phyloP scores from a whole-genome alignment of 2,888 invertebrate species.

The Megalurothrips usitatus region DNA sequence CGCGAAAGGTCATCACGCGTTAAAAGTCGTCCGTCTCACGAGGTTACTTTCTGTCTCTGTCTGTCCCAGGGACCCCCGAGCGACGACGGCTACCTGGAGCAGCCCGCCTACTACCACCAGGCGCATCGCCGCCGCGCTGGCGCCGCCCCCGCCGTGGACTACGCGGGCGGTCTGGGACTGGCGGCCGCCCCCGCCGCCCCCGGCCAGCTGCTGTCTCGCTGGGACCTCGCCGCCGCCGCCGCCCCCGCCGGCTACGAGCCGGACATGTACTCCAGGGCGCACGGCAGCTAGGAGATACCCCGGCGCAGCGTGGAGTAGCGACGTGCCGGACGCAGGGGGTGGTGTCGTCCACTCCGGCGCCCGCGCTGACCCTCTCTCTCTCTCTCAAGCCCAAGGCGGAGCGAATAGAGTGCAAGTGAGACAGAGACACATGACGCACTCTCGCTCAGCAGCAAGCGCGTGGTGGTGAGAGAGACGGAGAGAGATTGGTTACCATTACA shows the following conservation, averaged over 20 bases:
- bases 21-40: too few relatives aligned
- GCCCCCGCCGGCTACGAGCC: background rate
- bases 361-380: too few relatives aligned
- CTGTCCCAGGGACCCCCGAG: background rate
- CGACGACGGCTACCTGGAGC: slow-evolving; percentile 1
- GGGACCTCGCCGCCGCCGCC: slow-evolving; percentile 2
- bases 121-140: background rate
- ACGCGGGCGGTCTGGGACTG: background rate
- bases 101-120: background rate
- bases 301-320: too few relatives aligned
- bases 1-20: background rate
- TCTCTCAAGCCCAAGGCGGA: too few relatives aligned
- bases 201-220: background rate
- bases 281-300: background rate
- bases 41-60: background rate
- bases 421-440: too few relatives aligned
- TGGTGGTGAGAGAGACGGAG: background rate
- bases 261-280: background rate
- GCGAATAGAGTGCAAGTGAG: too few relatives aligned
- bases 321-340: too few relatives aligned
- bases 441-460: too few relatives aligned
- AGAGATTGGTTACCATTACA: slow-evolving; percentile 1
- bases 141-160: background rate
- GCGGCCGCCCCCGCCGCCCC: background rate
- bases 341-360: too few relatives aligned